Evolutionary conservation across 2,888 invertebrate species (phyloP), one percentile per base, ranked within the genome.

Genomic region (Brachyptera risi): DNA sequence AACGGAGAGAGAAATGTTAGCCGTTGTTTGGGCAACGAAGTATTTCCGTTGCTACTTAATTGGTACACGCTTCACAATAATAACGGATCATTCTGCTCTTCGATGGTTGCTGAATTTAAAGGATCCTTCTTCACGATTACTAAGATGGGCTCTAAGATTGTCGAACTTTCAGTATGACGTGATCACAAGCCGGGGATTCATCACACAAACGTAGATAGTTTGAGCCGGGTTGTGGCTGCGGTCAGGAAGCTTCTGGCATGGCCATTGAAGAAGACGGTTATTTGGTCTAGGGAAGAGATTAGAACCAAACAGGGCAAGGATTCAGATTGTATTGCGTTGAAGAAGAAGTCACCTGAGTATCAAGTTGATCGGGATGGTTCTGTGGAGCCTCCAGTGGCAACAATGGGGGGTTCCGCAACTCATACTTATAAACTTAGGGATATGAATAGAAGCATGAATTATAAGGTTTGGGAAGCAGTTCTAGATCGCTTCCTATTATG

Each of bases 1-100:
- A 11, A 61, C 57, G 3, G 64, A 67, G 27, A 38, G 57, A 11
- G 68, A 68, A 56, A 37, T 64, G 5, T 42, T 66, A 1, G 67
- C 64, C 1, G 42, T n/a, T n/a, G n/a, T n/a, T n/a, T n/a, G n/a
- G n/a, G n/a, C n/a, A n/a, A n/a, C n/a, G n/a, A n/a, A n/a, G n/a
- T n/a, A n/a, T n/a, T n/a, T n/a, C n/a, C n/a, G n/a, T n/a, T n/a
- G n/a, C n/a, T n/a, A n/a, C n/a, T n/a, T n/a, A n/a, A n/a, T n/a
- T n/a, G n/a, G n/a, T n/a, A n/a, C n/a, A n/a, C n/a, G n/a, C n/a
- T n/a, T n/a, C n/a, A n/a, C n/a, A n/a, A n/a, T n/a, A n/a, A n/a
- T n/a, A n/a, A n/a, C n/a, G n/a, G n/a, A n/a, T n/a, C n/a, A n/a
- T n/a, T n/a, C n/a, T n/a, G n/a, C n/a, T n/a, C n/a, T n/a, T n/a